phyloP scores from a whole-genome alignment of 2,797 vertebrate genomes.

The Diceros bicornis region DNA sequence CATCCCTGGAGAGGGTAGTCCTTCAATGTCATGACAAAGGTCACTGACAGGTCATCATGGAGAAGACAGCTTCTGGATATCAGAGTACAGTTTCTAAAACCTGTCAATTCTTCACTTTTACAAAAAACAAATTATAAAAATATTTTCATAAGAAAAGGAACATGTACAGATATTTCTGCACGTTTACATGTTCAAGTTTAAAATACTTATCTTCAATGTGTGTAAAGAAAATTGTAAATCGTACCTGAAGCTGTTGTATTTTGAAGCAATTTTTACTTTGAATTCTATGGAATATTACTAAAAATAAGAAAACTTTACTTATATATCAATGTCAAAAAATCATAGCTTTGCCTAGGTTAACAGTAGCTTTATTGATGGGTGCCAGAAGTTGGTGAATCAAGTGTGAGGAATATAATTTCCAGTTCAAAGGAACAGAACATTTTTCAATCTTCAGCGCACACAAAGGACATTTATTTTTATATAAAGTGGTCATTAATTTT shows the following conservation, averaged over 20 bases:
- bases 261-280: background rate
- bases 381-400: background rate
- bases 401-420: background rate
- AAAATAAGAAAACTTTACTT: conserved; percentile 2
- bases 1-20: conserved; percentile 86
- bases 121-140: conserved; percentile 58
- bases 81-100: conserved; percentile 74
- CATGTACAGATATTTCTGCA: background rate
- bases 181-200: background rate
- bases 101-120: conserved; percentile 72
- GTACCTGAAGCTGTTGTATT: background rate
- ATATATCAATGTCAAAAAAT: conserved; percentile 34
- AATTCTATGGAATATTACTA: background rate
- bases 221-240: background rate
- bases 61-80: conserved; percentile 78
- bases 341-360: background rate
- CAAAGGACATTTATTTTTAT: conserved; percentile 21
- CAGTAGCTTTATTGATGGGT: background rate
- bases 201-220: background rate
- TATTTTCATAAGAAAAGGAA: conserved; percentile 68
- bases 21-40: conserved; percentile 88
- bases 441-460: conserved; percentile 6
- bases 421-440: background rate
- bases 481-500: background rate
- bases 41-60: conserved; percentile 85